These are phyloP conservation scores for Microtus agrestis DNA, from an alignment of 2,797 vertebrate genomes.

Conservation along the genomic window DNA sequence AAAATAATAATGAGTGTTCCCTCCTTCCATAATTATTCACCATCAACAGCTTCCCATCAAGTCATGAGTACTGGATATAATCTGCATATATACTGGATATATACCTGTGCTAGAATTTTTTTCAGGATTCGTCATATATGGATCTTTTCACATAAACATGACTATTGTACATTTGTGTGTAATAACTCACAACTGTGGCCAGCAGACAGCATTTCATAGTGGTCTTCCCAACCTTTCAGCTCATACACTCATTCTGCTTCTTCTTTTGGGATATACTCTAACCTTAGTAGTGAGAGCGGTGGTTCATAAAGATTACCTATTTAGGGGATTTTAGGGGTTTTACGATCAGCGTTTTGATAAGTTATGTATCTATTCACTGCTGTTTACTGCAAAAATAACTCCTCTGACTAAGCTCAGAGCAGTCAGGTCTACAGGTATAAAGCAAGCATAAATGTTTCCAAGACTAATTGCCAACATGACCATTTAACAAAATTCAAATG, in stretches of 20 bases:
- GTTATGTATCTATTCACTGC: not conserved
- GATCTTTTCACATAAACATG: not conserved
- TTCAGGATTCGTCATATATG: not conserved
- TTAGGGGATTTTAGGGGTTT: not conserved
- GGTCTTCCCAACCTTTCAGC: not conserved
- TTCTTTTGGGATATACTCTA: too few relatives aligned
- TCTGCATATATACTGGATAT: not conserved
- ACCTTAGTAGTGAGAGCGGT: not conserved
- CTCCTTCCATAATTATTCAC: not conserved
- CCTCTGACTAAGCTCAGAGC: too few relatives aligned
- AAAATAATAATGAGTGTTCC: not conserved
- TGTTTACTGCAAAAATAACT: not conserved
- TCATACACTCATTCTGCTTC: not conserved
- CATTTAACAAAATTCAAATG: not conserved
- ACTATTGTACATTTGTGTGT: not conserved
- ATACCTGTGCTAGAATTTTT: too few relatives aligned
- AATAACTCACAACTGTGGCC: not conserved
- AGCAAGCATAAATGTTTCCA: not conserved
- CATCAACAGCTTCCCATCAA: not conserved
- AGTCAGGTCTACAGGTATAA: too few relatives aligned
- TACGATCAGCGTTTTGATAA: not conserved
- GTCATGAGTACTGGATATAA: rapidly evolving
- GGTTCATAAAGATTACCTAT: not conserved
- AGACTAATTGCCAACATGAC: not conserved
- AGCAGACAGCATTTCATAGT: not conserved